phyloP scores from a whole-genome alignment of 2,113 vertebrate genomes.

The Rhinoderma darwinii region DNA sequence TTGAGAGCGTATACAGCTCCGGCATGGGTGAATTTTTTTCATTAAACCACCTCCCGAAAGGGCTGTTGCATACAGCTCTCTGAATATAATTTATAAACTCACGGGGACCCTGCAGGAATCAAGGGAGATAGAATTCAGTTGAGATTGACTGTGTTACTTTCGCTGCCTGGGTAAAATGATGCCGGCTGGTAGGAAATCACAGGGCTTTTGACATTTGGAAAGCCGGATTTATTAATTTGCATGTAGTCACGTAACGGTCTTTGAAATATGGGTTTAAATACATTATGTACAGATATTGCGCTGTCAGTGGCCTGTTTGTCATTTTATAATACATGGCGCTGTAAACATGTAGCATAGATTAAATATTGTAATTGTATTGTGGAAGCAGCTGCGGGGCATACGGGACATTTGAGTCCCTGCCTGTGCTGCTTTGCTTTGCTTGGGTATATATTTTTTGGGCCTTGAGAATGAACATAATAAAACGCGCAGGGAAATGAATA shows the following conservation, averaged over 20 bases:
- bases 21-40: slow-evolving; percentile 71
- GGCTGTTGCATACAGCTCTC: slow-evolving; percentile 62
- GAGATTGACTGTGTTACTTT: slow-evolving; percentile 69
- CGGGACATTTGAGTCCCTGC: slow-evolving; percentile 65
- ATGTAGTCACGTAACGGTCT: slow-evolving; percentile 65
- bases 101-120: slow-evolving; percentile 63
- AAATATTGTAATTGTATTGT: slow-evolving; percentile 69
- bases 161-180: slow-evolving; percentile 66
- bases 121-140: slow-evolving; percentile 67
- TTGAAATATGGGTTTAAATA: slow-evolving; percentile 68
- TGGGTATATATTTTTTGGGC: slow-evolving; percentile 9
- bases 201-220: slow-evolving; percentile 67
- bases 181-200: slow-evolving; percentile 68
- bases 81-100: slow-evolving; percentile 73
- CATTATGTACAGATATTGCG: slow-evolving; percentile 54
- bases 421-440: slow-evolving; percentile 46
- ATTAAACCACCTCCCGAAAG: slow-evolving; percentile 75
- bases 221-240: slow-evolving; percentile 72
- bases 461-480: slow-evolving; percentile 13
- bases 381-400: slow-evolving; percentile 64
- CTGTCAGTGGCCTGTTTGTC: slow-evolving; percentile 51
- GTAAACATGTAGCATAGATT: slow-evolving; percentile 66
- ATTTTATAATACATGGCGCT: slow-evolving; percentile 61
- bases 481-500: slow-evolving; percentile 8
- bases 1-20: slow-evolving; percentile 70